These are phyloP conservation scores for Hemaris fuciformis DNA, from an alignment of 2,888 invertebrate species.

Conservation along the genomic window DNA sequence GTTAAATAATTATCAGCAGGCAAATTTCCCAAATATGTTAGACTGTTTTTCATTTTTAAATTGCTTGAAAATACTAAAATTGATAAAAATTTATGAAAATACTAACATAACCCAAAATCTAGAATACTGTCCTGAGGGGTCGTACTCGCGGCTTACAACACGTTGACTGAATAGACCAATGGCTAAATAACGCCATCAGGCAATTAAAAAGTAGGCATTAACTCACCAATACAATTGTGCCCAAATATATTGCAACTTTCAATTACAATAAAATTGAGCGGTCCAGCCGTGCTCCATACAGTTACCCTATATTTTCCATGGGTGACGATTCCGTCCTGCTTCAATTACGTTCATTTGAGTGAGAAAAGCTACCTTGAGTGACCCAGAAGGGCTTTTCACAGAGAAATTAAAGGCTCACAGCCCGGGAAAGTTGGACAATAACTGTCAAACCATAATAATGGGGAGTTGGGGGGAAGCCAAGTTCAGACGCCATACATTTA, in stretches of 20 bases:
- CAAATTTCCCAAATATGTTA: no score
- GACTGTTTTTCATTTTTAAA: no score
- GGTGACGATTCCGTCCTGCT: slow-evolving; percentile 4
- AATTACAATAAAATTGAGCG: slow-evolving; percentile 2
- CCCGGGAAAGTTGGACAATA: slow-evolving; percentile 46
- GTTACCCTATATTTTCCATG: slow-evolving; percentile 8
- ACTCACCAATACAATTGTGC: background rate
- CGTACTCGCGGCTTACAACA: no score
- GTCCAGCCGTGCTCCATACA: background rate
- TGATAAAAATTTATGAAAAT: no score
- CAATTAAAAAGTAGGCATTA: background rate
- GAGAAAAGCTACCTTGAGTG: slow-evolving; percentile 7
- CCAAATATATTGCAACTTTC: slow-evolving; percentile 7
- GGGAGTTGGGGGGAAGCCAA: slow-evolving; percentile 25
- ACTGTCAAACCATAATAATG: slow-evolving; percentile 46
- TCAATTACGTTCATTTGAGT: background rate
- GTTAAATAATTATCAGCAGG: no score
- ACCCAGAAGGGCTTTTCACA: slow-evolving; percentile 15
- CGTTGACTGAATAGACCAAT: no score
- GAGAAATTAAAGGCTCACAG: slow-evolving; percentile 33
- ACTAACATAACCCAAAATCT: no score
- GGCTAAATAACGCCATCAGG: no score
- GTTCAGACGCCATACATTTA: slow-evolving; percentile 30
- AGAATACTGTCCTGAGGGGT: no score
- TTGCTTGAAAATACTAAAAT: no score